Base-by-base conservation (phyloP, 2,113 vertebrate genomes). In the Sylvilagus bachmani region DNA sequence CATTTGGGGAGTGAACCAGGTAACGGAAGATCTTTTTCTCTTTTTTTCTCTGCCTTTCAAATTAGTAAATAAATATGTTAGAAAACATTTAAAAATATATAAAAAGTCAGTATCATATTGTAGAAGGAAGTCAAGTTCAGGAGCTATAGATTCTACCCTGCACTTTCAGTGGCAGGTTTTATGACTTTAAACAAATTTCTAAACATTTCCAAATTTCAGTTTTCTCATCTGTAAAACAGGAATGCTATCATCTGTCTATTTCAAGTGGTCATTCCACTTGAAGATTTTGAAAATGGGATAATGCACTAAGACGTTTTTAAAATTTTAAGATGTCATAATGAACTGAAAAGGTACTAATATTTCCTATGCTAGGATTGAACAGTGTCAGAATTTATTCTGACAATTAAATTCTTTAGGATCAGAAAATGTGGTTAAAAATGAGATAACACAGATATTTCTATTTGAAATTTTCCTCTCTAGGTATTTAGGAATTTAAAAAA, bases 221-320 rank as follows among this genome's bases (percentile, higher is more conserved):
- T 86, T 84, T 93, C 58, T 93, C 2, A 69, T 83, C 12, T 75
- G 1, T 44, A 91, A 82, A 92, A 67, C 0, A 86, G 10, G 10
- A 1, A 71, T 22, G 67, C 0, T 1, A 62, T 84, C 49, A 87
- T 84, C 3, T 90, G 5, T 53, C 38, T 64, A 27, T 19, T 44
- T 83, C 14, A 70, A 80, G 9, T 80, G 6, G 24, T 94, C 44
- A 67, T 80, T 86, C 10, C 38, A 38, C 38, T 38, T 38, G 38
- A 73, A 80, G 14, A 87, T 24, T 82, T 78, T 94, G 21, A 84
- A 94, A 95, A 53, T 33, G 53, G 69, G 3, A 44, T 55, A 92
- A 78, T 36, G 66, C 16, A 3, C 0, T 86, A 80, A 88, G 73
- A 67, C 1, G n/a, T 64, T 51, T 83, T 53, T 53, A 19, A 75